Conservation (phyloP, 1,140 invertebrate genomes). For the Caerostris extrusa region DNA sequence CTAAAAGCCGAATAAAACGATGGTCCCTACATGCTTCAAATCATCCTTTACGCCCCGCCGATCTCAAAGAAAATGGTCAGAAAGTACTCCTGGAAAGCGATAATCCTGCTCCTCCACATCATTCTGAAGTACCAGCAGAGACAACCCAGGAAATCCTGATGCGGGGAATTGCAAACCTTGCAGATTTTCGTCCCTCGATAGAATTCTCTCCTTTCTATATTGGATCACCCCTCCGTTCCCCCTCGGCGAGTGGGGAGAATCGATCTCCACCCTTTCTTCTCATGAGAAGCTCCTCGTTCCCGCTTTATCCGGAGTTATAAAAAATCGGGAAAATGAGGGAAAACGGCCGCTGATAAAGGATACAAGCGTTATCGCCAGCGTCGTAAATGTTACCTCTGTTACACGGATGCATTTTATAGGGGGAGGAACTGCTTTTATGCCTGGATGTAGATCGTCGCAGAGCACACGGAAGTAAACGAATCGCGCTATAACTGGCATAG, state of each 20-base stretch:
- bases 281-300: background rate
- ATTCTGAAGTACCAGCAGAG: background rate
- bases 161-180: background rate
- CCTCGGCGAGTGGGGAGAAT: background rate
- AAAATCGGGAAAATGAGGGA: background rate
- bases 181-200: background rate
- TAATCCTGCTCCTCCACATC: background rate
- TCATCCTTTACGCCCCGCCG: too few species aligned
- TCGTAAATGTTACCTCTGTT: slow-evolving; percentile 5
- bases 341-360: slow-evolving; percentile 19
- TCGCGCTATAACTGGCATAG: too few species aligned
- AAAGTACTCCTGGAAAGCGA: background rate
- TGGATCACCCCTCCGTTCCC: background rate
- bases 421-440: slow-evolving; percentile 13
- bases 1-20: too few species aligned
- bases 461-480: background rate
- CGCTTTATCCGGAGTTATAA: slow-evolving; percentile 7
- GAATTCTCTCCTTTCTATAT: background rate
- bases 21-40: too few species aligned
- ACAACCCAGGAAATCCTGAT: background rate
- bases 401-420: slow-evolving; percentile 8
- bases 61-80: background rate
- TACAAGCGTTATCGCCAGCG: background rate
- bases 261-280: background rate
- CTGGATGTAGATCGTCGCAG: background rate